These are phyloP conservation scores for Stratiolaelaps scimitus DNA, from an alignment of 1,140 invertebrate species.

Conservation along the genomic window DNA sequence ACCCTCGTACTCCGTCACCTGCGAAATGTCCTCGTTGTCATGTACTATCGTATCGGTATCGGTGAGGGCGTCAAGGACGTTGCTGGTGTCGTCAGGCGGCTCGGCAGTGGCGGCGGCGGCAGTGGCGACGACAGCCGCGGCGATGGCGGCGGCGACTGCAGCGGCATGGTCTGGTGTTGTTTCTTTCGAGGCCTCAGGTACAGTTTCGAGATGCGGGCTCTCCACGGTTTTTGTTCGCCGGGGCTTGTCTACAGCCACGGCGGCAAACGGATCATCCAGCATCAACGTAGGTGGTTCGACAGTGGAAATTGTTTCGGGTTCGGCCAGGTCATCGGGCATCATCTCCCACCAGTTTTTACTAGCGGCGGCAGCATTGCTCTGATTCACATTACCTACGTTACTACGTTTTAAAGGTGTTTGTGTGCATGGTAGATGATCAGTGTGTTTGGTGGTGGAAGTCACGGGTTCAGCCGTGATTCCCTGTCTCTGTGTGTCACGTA, in stretches of 20 bases:
- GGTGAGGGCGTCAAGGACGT: neutral
- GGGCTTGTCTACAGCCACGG: constrained; percentile 7
- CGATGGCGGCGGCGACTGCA: neutral
- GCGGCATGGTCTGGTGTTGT: constrained; percentile 16
- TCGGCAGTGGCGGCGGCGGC: neutral
- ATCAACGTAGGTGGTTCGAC: neutral
- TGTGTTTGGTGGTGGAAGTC: too few species aligned
- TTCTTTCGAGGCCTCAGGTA: constrained; percentile 26
- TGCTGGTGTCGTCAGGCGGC: constrained; percentile 3
- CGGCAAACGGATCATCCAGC: constrained; percentile 8
- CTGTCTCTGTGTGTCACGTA: too few species aligned
- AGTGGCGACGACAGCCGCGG: neutral
- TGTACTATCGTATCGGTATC: neutral
- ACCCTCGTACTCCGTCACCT: constrained; percentile 13
- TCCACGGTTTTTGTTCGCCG: constrained; percentile 15
- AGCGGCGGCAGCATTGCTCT: too few species aligned
- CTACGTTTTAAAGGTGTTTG: too few species aligned
- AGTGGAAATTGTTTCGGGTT: neutral
- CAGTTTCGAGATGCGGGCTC: constrained; percentile 15
- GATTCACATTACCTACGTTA: too few species aligned
- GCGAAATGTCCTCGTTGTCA: constrained; percentile 20
- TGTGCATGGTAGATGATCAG: too few species aligned
- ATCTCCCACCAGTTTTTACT: constrained; percentile 17
- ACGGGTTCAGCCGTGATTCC: too few species aligned
- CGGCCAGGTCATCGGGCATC: constrained; percentile 17